phyloP scores from a whole-genome alignment of 2,113 vertebrate genomes.

The Hipposideros armiger region DNA sequence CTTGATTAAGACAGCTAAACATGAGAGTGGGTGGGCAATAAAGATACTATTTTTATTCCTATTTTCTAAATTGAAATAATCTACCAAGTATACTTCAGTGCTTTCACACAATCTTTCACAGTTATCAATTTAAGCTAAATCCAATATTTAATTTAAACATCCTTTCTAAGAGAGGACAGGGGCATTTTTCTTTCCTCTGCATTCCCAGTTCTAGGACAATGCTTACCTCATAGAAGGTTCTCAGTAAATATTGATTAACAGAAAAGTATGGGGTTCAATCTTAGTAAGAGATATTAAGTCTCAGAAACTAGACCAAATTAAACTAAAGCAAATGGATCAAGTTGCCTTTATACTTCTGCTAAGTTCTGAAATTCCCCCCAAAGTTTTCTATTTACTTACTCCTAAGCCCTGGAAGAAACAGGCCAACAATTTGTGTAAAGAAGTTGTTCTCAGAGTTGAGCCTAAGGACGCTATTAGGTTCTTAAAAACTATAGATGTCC shows the following conservation, averaged over 20 bases:
- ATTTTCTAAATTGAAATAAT: not conserved
- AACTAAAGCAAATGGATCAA: not conserved
- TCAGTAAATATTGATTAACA: not conserved
- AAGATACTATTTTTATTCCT: not conserved
- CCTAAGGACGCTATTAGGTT: not conserved
- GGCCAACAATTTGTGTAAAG: not conserved
- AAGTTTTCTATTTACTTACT: not conserved
- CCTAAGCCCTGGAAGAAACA: not conserved
- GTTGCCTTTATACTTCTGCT: not conserved
- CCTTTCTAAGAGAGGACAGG: not conserved
- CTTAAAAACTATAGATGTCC: not conserved
- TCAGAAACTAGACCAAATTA: not conserved
- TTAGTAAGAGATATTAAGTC: not conserved
- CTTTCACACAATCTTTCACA: not conserved
- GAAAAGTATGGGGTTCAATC: not conserved
- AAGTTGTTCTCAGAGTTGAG: not conserved
- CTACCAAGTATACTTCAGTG: not conserved
- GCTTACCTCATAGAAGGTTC: not conserved
- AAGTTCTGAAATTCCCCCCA: constrained; percentile 33
- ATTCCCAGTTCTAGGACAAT: not conserved
- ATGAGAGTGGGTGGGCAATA: not conserved
- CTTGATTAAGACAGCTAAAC: not conserved
- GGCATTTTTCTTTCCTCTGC: not conserved
- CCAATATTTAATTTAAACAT: not conserved
- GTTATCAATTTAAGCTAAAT: not conserved